These are phyloP conservation scores for Poecilia latipinna DNA, from an alignment of 2,113 vertebrate species.

Conservation along the genomic window DNA sequence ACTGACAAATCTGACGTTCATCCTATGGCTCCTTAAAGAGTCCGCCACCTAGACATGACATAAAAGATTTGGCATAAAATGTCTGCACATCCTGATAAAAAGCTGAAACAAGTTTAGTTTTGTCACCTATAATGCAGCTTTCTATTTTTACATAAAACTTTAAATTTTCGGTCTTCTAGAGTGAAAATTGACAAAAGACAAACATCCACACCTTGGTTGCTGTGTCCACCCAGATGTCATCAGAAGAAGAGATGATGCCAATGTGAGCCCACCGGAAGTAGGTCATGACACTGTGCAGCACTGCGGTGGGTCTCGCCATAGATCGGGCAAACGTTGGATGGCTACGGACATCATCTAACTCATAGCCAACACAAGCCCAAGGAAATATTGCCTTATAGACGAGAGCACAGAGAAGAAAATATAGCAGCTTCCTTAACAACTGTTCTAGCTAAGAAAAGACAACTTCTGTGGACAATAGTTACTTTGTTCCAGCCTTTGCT, in stretches of 20 bases:
- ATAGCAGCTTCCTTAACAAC: not conserved
- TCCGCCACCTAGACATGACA: constrained; percentile 68
- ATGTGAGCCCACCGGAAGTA: constrained; percentile 84
- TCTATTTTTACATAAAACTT: not conserved
- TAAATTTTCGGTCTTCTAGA: not conserved
- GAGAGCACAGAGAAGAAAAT: not conserved
- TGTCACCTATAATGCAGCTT: no score
- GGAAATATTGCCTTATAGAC: constrained; percentile 74
- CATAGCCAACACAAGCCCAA: constrained; percentile 80
- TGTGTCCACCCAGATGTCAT: constrained; percentile 82
- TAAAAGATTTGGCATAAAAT: not conserved
- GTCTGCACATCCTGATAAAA: not conserved
- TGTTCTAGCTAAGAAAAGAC: not conserved
- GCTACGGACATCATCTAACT: constrained; percentile 73
- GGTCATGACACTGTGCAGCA: constrained; percentile 76
- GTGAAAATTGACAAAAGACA: no score
- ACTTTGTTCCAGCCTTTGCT: constrained; percentile 84
- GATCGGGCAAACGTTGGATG: constrained; percentile 79
- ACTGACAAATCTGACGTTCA: constrained; percentile 75
- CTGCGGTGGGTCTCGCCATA: constrained; percentile 76
- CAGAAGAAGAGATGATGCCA: constrained; percentile 79
- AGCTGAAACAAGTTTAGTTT: not conserved
- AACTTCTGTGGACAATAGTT: not conserved
- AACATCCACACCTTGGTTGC: constrained; percentile 66
- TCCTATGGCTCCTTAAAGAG: constrained; percentile 75